Conservation (phyloP, 2,888 invertebrate genomes). For the Machimus atricapillus region DNA sequence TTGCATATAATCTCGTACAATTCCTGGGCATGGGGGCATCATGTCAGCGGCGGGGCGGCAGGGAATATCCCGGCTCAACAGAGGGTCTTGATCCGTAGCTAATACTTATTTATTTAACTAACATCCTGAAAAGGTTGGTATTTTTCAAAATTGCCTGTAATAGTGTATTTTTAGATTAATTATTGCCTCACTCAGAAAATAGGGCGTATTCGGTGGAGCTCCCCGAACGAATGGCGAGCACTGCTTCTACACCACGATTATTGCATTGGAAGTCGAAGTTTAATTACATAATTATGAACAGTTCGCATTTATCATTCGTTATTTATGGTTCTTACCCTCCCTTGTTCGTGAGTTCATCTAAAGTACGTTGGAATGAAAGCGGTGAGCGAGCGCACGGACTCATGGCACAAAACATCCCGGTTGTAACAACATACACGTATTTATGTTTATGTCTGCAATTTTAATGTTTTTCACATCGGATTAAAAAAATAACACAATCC, state of each 20-base stretch:
- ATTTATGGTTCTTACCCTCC: slow-evolving; percentile 53
- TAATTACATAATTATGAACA: slow-evolving; percentile 64
- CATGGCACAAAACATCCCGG: slow-evolving; percentile 26
- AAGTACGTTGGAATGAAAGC: slow-evolving; percentile 16
- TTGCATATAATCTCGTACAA: slow-evolving; percentile 34
- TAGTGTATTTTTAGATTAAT: slow-evolving; percentile 40
- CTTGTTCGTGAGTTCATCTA: slow-evolving; percentile 50
- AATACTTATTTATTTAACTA: slow-evolving; percentile 40
- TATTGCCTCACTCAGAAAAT: slow-evolving; percentile 34
- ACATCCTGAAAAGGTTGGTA: slow-evolving; percentile 34
- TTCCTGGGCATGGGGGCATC: neutral
- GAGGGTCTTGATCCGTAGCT: slow-evolving; percentile 9
- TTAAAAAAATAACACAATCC: slow-evolving; percentile 22
- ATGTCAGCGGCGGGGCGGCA: neutral
- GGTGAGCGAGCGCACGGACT: neutral
- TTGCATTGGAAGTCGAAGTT: slow-evolving; percentile 56
- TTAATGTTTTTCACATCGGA: slow-evolving; percentile 34
- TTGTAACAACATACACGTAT: slow-evolving; percentile 38
- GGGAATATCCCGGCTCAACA: neutral
- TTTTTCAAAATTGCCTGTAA: slow-evolving; percentile 38
- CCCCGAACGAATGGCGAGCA: neutral
- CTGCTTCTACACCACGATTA: slow-evolving; percentile 24
- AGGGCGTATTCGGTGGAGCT: slow-evolving; percentile 22
- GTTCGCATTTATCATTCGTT: slow-evolving; percentile 63
- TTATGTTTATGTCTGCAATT: slow-evolving; percentile 39